Evolutionary conservation across 2,888 invertebrate genomes (phyloP), one percentile per base, ranked within the genome.

Genomic region (Thera obeliscata): DNA sequence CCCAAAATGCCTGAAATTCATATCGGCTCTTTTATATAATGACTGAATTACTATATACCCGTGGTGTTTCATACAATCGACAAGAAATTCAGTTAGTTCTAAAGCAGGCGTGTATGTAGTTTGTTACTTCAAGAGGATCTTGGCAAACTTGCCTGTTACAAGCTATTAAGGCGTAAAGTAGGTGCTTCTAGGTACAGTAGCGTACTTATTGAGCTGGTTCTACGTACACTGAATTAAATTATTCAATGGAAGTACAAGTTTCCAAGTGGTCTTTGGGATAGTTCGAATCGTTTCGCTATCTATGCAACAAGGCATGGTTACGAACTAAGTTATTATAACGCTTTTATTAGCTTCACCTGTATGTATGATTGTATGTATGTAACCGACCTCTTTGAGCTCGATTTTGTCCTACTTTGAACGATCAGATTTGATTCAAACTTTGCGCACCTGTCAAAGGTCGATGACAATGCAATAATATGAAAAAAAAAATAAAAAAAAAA

Each of bases 121-220:
- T 56, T 22, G 49, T 22, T 36, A 9, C 38, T n/a, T 22, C 36
- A n/a, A 56, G 56, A 54, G 61, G 35, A 49, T 49, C 66, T 66
- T 60, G 69, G 66, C 65, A 69, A 58, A 66, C 62, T 69, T 69
- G 63, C 69, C 65, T 57, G 63, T 54, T 66, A 62, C 66, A 69
- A 64, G 66, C 60, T 66, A 66, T 66, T 69, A 60, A 56, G 61
- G 60, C 35, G 60, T 36, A 62, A 65, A 63, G 66, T 61, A 66
- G 63, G 54, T 63, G 52, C 60, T 69, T 62, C 62, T 46, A 62
- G 58, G 62, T 56, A 64, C 36, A 57, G n/a, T 64, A 55, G 50
- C 69, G 59, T 61, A 64, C 66, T 43, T 67, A 61, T 61, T 66
- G 57, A 48, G 36, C 66, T 66, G 38, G 66, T 67, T 55, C 22